Conservation (phyloP, 2,113 vertebrate species). For the Scatophagus argus region DNA sequence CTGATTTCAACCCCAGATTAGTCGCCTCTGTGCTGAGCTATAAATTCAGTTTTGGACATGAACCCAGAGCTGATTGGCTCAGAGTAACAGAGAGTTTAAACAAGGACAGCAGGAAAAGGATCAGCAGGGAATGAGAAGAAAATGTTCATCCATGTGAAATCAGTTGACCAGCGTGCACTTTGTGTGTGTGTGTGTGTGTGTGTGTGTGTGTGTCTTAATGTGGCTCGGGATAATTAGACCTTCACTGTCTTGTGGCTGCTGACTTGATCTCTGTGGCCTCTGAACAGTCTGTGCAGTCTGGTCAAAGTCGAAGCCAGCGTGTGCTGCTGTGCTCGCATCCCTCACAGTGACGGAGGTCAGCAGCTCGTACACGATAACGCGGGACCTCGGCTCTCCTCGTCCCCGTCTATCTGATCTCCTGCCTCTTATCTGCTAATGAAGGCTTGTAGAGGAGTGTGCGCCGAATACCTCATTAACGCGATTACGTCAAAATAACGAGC, state of each 20-base stretch:
- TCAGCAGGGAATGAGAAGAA: not conserved
- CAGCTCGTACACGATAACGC: conserved; percentile 15
- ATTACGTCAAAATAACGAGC: conserved; percentile 17
- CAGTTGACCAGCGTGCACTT: too few relatives aligned
- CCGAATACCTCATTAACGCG: conserved; percentile 33
- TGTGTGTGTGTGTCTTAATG: too few relatives aligned
- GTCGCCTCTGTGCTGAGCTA: not conserved
- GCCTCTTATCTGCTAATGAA: conserved; percentile 36
- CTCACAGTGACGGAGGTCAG: conserved; percentile 26
- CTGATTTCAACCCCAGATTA: conserved; percentile 44
- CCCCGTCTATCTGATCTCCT: conserved; percentile 12
- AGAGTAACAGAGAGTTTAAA: not conserved
- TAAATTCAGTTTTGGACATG: conserved; percentile 29
- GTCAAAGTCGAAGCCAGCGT: conserved; percentile 14
- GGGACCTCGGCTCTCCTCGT: conserved; percentile 1
- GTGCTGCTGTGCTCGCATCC: not conserved
- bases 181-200: too few relatives aligned
- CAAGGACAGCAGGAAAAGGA: not conserved
- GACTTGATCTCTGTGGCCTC: conserved; percentile 2
- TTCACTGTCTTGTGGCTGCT: not conserved
- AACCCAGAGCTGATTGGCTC: not conserved
- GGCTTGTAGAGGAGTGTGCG: not conserved
- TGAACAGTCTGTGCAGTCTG: not conserved
- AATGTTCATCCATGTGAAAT: too few relatives aligned
- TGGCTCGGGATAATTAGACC: too few relatives aligned